A percentile compares a stretch with the other conserved stretches of the same genome.
Evolutionary conservation across 2,888 invertebrate genomes (phyloP).

Genomic region (Gortyna flavago): DNA sequence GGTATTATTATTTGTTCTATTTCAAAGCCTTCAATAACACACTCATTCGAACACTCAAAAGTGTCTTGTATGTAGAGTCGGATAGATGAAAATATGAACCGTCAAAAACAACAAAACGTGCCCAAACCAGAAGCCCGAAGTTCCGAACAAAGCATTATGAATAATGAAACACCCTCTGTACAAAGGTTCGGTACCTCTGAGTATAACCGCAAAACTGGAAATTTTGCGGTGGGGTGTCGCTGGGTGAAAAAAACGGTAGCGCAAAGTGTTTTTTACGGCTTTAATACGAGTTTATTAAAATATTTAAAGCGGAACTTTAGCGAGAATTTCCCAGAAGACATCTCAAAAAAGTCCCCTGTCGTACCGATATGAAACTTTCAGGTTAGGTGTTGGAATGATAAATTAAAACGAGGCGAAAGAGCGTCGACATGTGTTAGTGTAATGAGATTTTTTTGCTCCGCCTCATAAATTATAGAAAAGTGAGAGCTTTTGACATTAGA

Average conservation of each 20-base stretch:
- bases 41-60: constrained; percentile 41
- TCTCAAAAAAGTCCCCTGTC: constrained; percentile 80
- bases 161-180: constrained; percentile 87
- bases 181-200: constrained; percentile 72
- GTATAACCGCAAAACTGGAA: constrained; percentile 74
- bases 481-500: constrained; percentile 37
- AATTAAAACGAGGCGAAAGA: constrained; percentile 83
- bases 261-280: constrained; percentile 89
- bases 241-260: constrained; percentile 82
- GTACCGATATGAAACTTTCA: constrained; percentile 79
- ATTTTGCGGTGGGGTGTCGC: constrained; percentile 79
- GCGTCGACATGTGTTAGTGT: constrained; percentile 75
- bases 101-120: constrained; percentile 83
- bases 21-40: constrained; percentile 21
- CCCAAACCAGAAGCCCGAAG: constrained; percentile 80
- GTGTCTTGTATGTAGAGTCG: constrained; percentile 47
- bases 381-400: constrained; percentile 84
- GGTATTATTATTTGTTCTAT: constrained; percentile 15
- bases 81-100: constrained; percentile 72
- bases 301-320: constrained; percentile 89
- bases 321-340: constrained; percentile 89
- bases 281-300: constrained; percentile 90
- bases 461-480: constrained; percentile 66
- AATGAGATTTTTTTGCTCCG: constrained; percentile 73
- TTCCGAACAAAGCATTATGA: constrained; percentile 87